Percentiles rank a stretch among this genome's conserved stretches.
Conservation (phyloP, 2,797 vertebrate genomes). For the Tapera naevia region DNA sequence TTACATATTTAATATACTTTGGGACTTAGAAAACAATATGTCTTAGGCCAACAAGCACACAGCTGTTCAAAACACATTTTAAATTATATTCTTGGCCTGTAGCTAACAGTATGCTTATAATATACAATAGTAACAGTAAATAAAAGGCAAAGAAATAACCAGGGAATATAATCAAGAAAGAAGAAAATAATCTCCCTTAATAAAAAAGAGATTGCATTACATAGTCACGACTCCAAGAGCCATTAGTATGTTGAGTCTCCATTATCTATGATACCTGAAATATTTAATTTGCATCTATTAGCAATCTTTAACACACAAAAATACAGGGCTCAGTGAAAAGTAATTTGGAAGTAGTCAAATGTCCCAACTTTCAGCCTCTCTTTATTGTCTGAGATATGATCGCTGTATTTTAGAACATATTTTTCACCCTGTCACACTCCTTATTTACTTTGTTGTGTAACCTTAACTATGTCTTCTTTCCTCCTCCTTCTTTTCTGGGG, state of each 20-base stretch:
- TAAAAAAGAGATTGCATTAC: slow-evolving; percentile 9
- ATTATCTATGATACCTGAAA: background rate
- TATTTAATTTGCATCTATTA: slow-evolving; percentile 31
- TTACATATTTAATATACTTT: background rate
- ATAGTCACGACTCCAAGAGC: background rate
- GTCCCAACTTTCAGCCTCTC: background rate
- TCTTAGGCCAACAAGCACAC: background rate
- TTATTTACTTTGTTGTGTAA: background rate
- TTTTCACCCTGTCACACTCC: background rate
- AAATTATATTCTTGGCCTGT: background rate
- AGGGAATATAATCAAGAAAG: background rate
- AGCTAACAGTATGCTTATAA: background rate
- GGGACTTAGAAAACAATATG: background rate
- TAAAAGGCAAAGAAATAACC: slow-evolving; percentile 6
- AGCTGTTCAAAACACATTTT: slow-evolving; percentile 1
- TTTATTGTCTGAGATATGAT: background rate
- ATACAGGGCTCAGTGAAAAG: background rate
- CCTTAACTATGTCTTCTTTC: background rate
- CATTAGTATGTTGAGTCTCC: background rate
- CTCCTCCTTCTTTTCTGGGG: background rate
- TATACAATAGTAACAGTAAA: background rate
- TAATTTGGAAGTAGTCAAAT: background rate
- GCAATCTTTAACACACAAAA: background rate
- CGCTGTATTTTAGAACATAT: background rate
- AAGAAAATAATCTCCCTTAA: background rate